Evolutionary conservation across 2,888 invertebrate genomes (phyloP).

Genomic region (Lapara coniferarum): DNA sequence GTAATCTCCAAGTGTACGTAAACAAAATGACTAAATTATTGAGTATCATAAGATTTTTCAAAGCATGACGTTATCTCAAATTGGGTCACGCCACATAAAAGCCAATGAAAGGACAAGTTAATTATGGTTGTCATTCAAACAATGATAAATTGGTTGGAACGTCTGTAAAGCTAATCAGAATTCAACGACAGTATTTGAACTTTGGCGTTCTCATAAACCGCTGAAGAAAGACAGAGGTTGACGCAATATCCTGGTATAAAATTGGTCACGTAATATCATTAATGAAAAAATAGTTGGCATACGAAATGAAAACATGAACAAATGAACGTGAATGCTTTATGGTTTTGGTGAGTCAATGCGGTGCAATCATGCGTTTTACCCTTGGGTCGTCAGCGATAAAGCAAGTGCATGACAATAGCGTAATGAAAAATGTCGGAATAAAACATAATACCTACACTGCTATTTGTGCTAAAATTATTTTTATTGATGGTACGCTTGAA

Average conservation of each 20-base stretch:
- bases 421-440: background rate
- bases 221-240: slow-evolving; percentile 56
- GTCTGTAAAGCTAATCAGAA: slow-evolving; percentile 66
- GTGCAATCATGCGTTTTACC: slow-evolving; percentile 20
- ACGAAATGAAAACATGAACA: slow-evolving; percentile 5
- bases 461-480: no score
- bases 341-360: background rate
- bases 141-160: slow-evolving; percentile 66
- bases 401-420: background rate
- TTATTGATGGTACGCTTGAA: no score
- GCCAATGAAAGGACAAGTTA: slow-evolving; percentile 66
- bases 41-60: slow-evolving; percentile 41
- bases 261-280: slow-evolving; percentile 59
- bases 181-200: slow-evolving; percentile 73
- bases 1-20: slow-evolving; percentile 1
- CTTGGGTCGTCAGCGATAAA: background rate
- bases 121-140: slow-evolving; percentile 69
- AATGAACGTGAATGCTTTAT: slow-evolving; percentile 16
- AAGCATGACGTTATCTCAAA: slow-evolving; percentile 52
- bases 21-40: slow-evolving; percentile 20
- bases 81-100: slow-evolving; percentile 57
- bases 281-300: slow-evolving; percentile 29
- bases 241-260: slow-evolving; percentile 50
- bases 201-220: slow-evolving; percentile 62
- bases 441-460: background rate